These are phyloP conservation scores for Neoniphon sammara DNA, from an alignment of 2,797 vertebrate species.

Conservation along the genomic window DNA sequence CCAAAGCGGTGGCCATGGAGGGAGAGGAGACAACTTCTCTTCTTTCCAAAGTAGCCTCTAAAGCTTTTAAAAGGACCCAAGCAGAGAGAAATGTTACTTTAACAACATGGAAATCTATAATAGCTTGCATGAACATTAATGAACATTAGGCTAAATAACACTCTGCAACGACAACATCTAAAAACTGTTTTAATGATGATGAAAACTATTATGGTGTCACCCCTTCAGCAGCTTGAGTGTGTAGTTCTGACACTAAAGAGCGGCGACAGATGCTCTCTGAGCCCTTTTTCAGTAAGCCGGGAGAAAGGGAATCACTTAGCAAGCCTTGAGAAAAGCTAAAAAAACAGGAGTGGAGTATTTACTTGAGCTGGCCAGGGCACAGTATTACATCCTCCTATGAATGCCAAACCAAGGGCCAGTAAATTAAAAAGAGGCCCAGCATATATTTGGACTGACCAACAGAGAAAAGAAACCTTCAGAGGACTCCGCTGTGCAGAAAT, in stretches of 20 bases:
- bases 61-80: slow-evolving; percentile 3
- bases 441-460: slow-evolving; percentile 67
- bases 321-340: slow-evolving; percentile 38
- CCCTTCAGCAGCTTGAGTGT: neutral
- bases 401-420: slow-evolving; percentile 62
- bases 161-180: neutral
- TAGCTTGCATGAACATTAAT: neutral
- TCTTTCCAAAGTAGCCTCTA: slow-evolving; percentile 35
- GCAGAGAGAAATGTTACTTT: slow-evolving; percentile 8
- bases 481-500: slow-evolving; percentile 23
- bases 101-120: neutral
- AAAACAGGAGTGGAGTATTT: slow-evolving; percentile 41
- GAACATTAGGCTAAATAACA: neutral
- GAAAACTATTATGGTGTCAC: neutral
- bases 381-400: slow-evolving; percentile 35
- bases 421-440: slow-evolving; percentile 64
- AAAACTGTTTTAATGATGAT: neutral
- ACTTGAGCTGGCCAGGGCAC: slow-evolving; percentile 31
- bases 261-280: slow-evolving; percentile 31
- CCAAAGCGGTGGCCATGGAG: slow-evolving; percentile 53
- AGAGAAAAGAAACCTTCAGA: slow-evolving; percentile 37
- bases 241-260: slow-evolving; percentile 22
- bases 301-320: slow-evolving; percentile 47
- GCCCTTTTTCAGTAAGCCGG: slow-evolving; percentile 36
- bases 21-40: slow-evolving; percentile 57